phyloP scores from a whole-genome alignment of 2,797 vertebrate genomes.

The Mormyrops attenuatus region DNA sequence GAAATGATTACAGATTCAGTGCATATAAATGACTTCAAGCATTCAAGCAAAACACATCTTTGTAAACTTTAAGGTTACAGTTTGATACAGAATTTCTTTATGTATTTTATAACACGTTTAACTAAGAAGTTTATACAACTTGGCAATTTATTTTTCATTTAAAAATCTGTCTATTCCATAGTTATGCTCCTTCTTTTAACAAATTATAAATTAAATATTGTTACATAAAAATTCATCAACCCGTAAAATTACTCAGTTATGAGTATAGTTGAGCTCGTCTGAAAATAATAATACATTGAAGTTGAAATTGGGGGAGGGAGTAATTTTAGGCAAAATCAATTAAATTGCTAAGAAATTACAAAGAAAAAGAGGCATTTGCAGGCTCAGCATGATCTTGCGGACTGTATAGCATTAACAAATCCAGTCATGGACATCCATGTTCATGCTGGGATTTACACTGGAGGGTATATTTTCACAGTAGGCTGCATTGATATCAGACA shows the following conservation, averaged over 20 bases:
- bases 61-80: neutral
- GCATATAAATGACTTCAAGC: neutral
- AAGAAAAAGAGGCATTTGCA: neutral
- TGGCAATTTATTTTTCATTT: neutral
- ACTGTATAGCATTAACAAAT: neutral
- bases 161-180: neutral
- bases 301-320: neutral
- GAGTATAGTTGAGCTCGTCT: neutral
- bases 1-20: neutral
- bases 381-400: neutral
- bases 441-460: neutral
- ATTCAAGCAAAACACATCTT: neutral
- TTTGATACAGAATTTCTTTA: neutral
- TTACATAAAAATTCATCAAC: neutral
- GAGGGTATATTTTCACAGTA: neutral
- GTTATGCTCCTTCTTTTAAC: neutral
- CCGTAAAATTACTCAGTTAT: neutral
- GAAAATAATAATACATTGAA: neutral
- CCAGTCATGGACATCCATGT: neutral
- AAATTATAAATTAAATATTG: neutral
- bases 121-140: neutral
- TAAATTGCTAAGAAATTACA: neutral
- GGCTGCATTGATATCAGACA: neutral
- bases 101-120: neutral
- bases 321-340: neutral